These are phyloP conservation scores for Thyatira batis DNA, from an alignment of 2,888 invertebrate species.

Conservation along the genomic window DNA sequence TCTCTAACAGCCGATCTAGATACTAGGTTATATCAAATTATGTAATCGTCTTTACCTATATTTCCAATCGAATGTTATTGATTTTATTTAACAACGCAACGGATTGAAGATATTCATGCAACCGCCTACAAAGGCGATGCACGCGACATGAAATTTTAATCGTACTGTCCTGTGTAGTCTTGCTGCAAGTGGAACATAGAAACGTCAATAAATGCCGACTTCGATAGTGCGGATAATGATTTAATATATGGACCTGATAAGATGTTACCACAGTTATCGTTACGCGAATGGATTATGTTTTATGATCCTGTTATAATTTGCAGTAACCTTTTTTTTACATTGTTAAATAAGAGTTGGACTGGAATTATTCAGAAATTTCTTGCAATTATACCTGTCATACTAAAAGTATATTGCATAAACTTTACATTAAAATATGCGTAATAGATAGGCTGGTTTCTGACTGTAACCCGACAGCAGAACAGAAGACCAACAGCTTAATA, in stretches of 20 bases:
- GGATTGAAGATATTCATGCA: background rate
- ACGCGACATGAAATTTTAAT: conserved; percentile 5
- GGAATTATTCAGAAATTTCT: too few relatives aligned
- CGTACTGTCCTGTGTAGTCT: background rate
- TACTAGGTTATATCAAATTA: background rate
- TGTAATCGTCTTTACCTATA: background rate
- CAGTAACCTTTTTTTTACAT: too few relatives aligned
- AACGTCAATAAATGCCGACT: background rate
- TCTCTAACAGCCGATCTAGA: too few relatives aligned
- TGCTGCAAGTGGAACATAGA: background rate
- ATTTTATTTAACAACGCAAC: background rate
- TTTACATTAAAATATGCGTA: too few relatives aligned
- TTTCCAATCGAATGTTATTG: background rate
- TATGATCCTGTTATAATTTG: too few relatives aligned
- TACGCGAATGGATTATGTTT: background rate
- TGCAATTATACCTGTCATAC: too few relatives aligned
- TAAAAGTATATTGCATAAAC: too few relatives aligned
- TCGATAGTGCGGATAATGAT: background rate
- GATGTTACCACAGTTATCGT: background rate
- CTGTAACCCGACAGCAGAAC: too few relatives aligned
- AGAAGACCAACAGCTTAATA: too few relatives aligned
- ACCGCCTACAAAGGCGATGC: background rate
- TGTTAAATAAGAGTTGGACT: too few relatives aligned
- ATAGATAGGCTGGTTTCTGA: too few relatives aligned
- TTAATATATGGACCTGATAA: background rate